Conservation (phyloP, 1,140 invertebrate species). For the Vollenhovia emeryi region DNA sequence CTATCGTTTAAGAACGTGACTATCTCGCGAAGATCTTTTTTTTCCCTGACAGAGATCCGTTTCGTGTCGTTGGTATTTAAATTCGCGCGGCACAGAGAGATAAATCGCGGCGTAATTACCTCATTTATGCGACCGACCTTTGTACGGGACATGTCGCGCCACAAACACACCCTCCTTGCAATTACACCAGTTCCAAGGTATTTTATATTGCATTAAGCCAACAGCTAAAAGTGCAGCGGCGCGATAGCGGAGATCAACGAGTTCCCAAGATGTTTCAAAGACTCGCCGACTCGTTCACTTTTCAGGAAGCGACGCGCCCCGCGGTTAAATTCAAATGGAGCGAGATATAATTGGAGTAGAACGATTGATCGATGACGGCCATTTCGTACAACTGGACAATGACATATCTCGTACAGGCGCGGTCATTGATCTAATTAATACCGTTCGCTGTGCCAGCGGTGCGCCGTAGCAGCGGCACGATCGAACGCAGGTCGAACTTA, state of each 20-base stretch:
- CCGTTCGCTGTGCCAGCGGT: not conserved
- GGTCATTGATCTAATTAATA: slow-evolving; percentile 58
- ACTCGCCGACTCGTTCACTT: not conserved
- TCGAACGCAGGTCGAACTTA: slow-evolving; percentile 32
- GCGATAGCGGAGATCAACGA: not conserved
- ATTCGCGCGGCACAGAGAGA: slow-evolving; percentile 13
- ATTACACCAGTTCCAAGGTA: slow-evolving; percentile 2
- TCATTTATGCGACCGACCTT: slow-evolving; percentile 13
- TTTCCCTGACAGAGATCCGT: not conserved
- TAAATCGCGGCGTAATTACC: slow-evolving; percentile 45
- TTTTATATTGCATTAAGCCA: slow-evolving; percentile 2
- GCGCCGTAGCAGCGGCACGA: not conserved
- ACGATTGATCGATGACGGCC: slow-evolving; percentile 40
- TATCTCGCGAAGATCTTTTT: not conserved
- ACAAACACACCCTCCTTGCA: not conserved
- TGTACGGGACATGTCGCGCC: slow-evolving; percentile 8
- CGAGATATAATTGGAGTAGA: slow-evolving; percentile 25
- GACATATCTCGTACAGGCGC: slow-evolving; percentile 47
- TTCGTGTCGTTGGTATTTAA: slow-evolving; percentile 49
- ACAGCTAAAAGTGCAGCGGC: not conserved
- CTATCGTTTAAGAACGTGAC: not conserved
- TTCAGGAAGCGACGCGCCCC: not conserved
- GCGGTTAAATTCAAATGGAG: slow-evolving; percentile 16
- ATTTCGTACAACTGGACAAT: slow-evolving; percentile 25
- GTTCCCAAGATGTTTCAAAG: not conserved